Percentiles rank a stretch among this genome's conserved stretches.
These are phyloP conservation scores for Scaptomyza flava DNA, from an alignment of 2,888 invertebrate species.

Conservation along the genomic window DNA sequence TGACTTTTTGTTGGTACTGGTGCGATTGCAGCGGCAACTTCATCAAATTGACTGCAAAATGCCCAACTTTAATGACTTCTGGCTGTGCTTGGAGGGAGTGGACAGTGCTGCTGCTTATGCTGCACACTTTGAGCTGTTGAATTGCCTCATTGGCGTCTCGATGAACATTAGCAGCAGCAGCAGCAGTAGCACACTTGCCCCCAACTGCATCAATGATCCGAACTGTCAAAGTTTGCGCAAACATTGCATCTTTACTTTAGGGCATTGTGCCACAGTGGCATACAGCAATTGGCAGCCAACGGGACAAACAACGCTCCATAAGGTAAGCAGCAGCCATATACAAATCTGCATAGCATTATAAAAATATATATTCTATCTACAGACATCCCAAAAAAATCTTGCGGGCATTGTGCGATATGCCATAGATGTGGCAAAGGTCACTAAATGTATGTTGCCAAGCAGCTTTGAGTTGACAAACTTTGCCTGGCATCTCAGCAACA, in stretches of 20 bases:
- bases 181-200: conserved; percentile 47
- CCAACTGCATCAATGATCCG: conserved; percentile 50
- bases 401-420: conserved; percentile 59
- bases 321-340: conserved; percentile 26
- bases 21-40: conserved; percentile 57
- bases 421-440: conserved; percentile 66
- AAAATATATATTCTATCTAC: not conserved
- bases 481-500: conserved; percentile 37
- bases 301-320: conserved; percentile 33
- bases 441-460: conserved; percentile 64
- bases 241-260: conserved; percentile 71
- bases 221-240: conserved; percentile 73
- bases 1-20: conserved; percentile 63
- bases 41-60: conserved; percentile 43
- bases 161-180: conserved; percentile 58
- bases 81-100: conserved; percentile 54
- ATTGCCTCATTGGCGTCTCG: conserved; percentile 56
- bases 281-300: conserved; percentile 51
- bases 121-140: conserved; percentile 64
- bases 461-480: conserved; percentile 48
- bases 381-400: conserved; percentile 25
- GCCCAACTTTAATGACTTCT: conserved; percentile 57
- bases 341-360: not conserved
- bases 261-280: conserved; percentile 56
- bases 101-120: conserved; percentile 52